These are phyloP conservation scores for Nettapus auritus DNA, from an alignment of 2,113 vertebrate species.

Conservation along the genomic window DNA sequence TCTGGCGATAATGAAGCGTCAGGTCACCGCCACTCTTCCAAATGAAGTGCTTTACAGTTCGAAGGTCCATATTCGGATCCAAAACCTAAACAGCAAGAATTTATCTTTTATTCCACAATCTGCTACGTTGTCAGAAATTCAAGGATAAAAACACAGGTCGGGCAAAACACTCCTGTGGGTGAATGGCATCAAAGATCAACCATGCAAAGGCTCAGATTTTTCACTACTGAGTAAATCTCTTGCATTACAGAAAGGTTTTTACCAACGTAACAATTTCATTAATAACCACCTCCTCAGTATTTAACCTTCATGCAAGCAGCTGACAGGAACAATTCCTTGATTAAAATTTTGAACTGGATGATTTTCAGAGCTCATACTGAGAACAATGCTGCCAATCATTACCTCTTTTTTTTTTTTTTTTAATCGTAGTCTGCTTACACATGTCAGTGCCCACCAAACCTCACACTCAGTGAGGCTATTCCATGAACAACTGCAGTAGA, in stretches of 20 bases:
- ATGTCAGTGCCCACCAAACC: too few relatives aligned
- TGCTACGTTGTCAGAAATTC: neutral
- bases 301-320: neutral
- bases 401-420: neutral
- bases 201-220: neutral
- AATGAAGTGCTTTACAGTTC: conserved; percentile 94
- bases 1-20: conserved; percentile 96
- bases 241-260: neutral
- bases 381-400: too few relatives aligned
- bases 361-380: neutral
- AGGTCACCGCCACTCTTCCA: conserved; percentile 99
- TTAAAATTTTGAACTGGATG: neutral
- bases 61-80: conserved; percentile 98
- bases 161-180: neutral
- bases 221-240: neutral
- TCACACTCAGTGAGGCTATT: too few relatives aligned
- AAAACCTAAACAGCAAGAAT: conserved; percentile 82
- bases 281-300: neutral
- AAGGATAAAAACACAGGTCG: neutral
- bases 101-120: neutral
- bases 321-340: neutral
- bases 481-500: neutral
- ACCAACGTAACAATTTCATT: neutral
- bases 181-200: neutral
- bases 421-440: neutral